phyloP scores from a whole-genome alignment of 2,797 vertebrate genomes.

The Melanotaenia trifasciata region DNA sequence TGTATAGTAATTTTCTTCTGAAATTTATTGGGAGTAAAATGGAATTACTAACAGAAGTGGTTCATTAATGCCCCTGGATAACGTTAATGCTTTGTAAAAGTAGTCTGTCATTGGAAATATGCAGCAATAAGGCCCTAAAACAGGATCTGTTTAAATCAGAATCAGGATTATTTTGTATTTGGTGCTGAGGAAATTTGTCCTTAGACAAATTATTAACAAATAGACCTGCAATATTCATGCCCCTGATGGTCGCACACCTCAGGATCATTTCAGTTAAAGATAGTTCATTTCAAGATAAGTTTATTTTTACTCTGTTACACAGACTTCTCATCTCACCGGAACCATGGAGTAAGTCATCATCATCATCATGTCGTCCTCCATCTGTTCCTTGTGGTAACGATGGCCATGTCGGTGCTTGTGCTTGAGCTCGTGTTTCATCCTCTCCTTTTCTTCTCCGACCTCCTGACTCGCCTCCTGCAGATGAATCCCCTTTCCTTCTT shows the following conservation, averaged over 20 bases:
- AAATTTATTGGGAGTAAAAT: neutral
- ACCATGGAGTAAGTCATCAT: constrained; percentile 98
- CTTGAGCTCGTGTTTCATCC: constrained; percentile 53
- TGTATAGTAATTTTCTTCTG: neutral
- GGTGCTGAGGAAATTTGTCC: neutral
- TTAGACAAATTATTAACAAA: neutral
- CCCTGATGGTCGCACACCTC: neutral
- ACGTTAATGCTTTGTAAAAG: neutral
- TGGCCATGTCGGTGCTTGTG: constrained; percentile 65
- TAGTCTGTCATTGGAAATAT: neutral
- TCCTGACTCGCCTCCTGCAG: constrained; percentile 73
- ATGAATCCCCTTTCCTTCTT: constrained; percentile 15
- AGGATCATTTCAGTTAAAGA: neutral
- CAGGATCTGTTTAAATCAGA: neutral
- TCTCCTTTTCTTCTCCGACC: constrained; percentile 64
- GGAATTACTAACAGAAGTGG: neutral
- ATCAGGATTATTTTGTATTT: neutral
- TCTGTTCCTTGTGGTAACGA: constrained; percentile 71
- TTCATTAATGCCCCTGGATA: neutral
- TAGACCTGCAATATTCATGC: neutral
- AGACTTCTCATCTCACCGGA: constrained; percentile 85
- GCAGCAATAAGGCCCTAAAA: neutral
- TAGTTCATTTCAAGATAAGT: neutral
- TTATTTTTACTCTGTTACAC: neutral
- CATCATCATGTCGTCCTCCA: constrained; percentile 89